A percentile compares a stretch with the other conserved stretches of the same genome.
Evolutionary conservation across 2,888 invertebrate genomes (phyloP).

Genomic region (Metellina segmentata): DNA sequence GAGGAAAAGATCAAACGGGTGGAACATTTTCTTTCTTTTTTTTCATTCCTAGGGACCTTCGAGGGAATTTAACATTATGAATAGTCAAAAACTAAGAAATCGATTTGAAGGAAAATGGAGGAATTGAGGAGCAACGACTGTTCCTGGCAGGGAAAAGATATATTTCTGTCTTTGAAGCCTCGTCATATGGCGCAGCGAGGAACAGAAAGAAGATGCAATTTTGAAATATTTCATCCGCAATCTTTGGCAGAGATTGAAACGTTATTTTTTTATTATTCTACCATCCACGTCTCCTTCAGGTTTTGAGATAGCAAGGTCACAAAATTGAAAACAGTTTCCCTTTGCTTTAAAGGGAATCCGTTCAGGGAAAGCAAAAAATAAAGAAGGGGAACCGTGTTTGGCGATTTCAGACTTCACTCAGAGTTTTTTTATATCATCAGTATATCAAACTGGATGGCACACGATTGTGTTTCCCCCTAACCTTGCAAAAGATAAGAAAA

Average conservation of each 20-base stretch:
- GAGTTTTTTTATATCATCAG: conserved; percentile 22
- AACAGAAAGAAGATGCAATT: conserved; percentile 60
- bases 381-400: conserved; percentile 27
- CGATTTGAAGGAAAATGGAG: conserved; percentile 24
- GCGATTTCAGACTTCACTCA: conserved; percentile 44
- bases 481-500: conserved; percentile 3
- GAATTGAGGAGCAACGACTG: conserved; percentile 42
- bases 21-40: conserved; percentile 30
- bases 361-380: conserved; percentile 7
- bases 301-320: conserved; percentile 62
- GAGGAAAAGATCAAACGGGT: conserved; percentile 11
- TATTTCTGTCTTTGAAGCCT: conserved; percentile 65
- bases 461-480: conserved; percentile 9
- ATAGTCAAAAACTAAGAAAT: conserved; percentile 65
- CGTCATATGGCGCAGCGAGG: conserved; percentile 42
- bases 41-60: not conserved
- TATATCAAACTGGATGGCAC: conserved; percentile 33
- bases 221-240: conserved; percentile 67
- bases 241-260: conserved; percentile 58
- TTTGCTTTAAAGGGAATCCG: conserved; percentile 48
- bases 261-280: conserved; percentile 24
- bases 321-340: conserved; percentile 67
- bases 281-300: not conserved
- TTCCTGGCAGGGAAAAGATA: conserved; percentile 62
- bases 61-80: conserved; percentile 62